Evolutionary conservation across 1,140 invertebrate species (phyloP), one percentile per base, ranked within the genome.

Genomic region (Copidosoma floridanum): DNA sequence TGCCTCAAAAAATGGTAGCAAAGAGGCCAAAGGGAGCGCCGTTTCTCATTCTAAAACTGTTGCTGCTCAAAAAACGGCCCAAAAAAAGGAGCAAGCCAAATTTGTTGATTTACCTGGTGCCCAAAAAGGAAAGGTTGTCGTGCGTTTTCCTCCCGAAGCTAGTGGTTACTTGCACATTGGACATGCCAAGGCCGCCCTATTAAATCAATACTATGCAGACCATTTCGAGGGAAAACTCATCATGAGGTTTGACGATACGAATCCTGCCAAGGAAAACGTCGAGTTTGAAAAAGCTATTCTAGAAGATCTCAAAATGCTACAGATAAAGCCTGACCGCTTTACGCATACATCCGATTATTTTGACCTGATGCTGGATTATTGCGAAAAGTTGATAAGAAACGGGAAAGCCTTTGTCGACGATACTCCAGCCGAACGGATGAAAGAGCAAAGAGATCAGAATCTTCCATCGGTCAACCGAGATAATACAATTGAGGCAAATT

Each of bases 201-300:
- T 99, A 2, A 99, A 99, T 82, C 95, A 99, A 71, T 93, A 99
- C 80, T 99, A 99, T 73, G 93, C 98, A 62, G 85, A 94, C 71
- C 82, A 85, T 14, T 99, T 98, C 77, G 83, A 98, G 72, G 98
- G 98, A 0, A 92, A 92, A 74, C 83, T 99, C 0, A 94, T 99
- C 51, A 96, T 99, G 94, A 85, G 98, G 68, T 99, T 99, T 82
- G 98, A 99, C 83, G 98, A 99, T 74, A 99, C 98, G 7, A 99
- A 99, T 82, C 98, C 98, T 32, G 97, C 95, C 4, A 99, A 99
- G 76, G 98, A 99, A 75, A 95, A 97, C 74, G 90, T 90, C n/a
- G 92, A 99, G 68, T 99, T 97, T 83, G 98, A 99, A 77, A 87
- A 97, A 82, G 95, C 98, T 1, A 99, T 99, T 68, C 79, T 98